These are phyloP conservation scores for Hesperophylax magnus DNA, from an alignment of 1,140 invertebrate species.

Conservation along the genomic window DNA sequence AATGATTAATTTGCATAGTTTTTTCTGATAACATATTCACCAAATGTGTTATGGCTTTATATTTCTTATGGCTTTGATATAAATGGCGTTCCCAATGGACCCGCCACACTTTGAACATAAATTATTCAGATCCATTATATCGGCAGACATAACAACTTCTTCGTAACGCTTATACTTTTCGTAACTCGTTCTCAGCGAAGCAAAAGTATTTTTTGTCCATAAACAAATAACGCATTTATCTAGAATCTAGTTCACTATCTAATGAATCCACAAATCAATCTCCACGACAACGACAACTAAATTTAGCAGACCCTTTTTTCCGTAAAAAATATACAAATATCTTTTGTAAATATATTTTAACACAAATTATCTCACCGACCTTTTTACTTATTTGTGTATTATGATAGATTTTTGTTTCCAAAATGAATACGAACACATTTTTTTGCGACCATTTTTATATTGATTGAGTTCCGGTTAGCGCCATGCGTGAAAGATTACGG, in stretches of 20 bases:
- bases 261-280: background rate
- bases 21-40: too few species aligned
- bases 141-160: background rate
- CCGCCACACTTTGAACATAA: too few species aligned
- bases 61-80: too few species aligned
- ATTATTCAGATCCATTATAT: too few species aligned
- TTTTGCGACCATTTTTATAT: background rate
- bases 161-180: background rate
- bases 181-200: constrained; percentile 10
- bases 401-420: background rate
- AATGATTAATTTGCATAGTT: too few species aligned
- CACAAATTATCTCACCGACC: background rate
- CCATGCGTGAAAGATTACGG: background rate
- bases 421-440: background rate
- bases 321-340: background rate
- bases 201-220: constrained; percentile 27
- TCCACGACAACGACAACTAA: background rate
- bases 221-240: constrained; percentile 17
- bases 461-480: constrained; percentile 14
- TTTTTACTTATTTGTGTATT: background rate
- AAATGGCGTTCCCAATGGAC: too few species aligned
- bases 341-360: background rate
- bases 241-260: constrained; percentile 15
- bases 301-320: background rate
- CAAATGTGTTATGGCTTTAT: too few species aligned